phyloP scores from a whole-genome alignment of 53 echinoderm and acorn worm species.

The Pentamera pediparva region DNA sequence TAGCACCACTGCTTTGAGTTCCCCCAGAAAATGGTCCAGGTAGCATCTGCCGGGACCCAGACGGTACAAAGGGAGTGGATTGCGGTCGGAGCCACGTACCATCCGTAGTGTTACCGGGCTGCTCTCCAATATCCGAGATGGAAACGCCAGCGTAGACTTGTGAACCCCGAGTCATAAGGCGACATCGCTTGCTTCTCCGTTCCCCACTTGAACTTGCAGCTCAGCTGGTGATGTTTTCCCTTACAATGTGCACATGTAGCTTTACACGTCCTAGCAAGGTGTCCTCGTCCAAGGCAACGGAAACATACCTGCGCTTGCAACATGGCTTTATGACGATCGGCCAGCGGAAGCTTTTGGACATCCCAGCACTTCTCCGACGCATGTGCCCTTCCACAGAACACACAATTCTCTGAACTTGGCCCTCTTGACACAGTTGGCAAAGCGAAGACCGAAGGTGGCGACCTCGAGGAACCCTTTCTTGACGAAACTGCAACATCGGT shows the following conservation, averaged over 20 bases:
- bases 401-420: background rate
- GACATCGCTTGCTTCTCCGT: background rate
- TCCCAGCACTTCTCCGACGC: conserved; percentile 18
- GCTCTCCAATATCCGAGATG: too few species aligned
- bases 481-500: too few species aligned
- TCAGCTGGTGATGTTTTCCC: background rate
- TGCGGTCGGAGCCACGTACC: background rate
- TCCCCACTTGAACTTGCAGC: conserved; percentile 18
- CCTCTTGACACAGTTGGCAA: conserved; percentile 5
- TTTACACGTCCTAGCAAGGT: conserved; percentile 19
- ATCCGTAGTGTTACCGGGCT: too few species aligned
- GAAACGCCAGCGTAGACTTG: too few species aligned
- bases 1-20: background rate
- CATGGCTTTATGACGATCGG: conserved; percentile 12
- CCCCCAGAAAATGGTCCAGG: background rate
- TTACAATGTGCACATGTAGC: conserved; percentile 12
- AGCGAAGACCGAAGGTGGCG: background rate
- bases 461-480: conserved; percentile 5
- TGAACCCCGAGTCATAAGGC: background rate
- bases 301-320: conserved; percentile 11
- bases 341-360: background rate
- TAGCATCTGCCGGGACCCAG: too few species aligned
- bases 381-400: conserved; percentile 7
- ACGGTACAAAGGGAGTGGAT: conserved; percentile 14
- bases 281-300: conserved; percentile 1